Conservation (phyloP, 2,888 invertebrate genomes). For the Apodemia duryi region DNA sequence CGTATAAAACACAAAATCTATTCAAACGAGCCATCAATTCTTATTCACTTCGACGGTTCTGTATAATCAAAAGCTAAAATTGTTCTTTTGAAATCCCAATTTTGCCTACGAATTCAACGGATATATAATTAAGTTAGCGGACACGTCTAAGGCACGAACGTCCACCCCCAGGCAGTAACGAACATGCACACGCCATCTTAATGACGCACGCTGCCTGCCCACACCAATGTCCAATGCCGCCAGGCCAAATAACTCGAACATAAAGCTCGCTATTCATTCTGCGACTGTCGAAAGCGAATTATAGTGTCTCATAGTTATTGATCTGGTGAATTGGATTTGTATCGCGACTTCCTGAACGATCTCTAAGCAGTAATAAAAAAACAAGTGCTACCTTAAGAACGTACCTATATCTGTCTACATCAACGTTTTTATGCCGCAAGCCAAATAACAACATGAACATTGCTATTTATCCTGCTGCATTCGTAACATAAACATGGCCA, state of each 20-base stretch:
- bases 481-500: too few relatives aligned
- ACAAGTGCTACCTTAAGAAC: too few relatives aligned
- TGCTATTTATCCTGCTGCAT: too few relatives aligned
- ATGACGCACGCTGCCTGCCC: slow-evolving; percentile 45
- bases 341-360: not conserved
- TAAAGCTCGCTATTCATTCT: slow-evolving; percentile 39
- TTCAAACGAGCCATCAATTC: not conserved
- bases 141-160: slow-evolving; percentile 45
- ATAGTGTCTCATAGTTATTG: too few relatives aligned
- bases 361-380: too few relatives aligned
- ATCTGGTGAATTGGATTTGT: too few relatives aligned
- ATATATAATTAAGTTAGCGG: slow-evolving; percentile 55
- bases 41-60: not conserved
- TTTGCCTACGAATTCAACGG: slow-evolving; percentile 14
- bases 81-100: slow-evolving; percentile 6
- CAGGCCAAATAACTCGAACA: slow-evolving; percentile 39
- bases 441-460: too few relatives aligned
- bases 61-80: slow-evolving; percentile 8
- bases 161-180: slow-evolving; percentile 33
- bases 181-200: slow-evolving; percentile 63
- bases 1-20: not conserved
- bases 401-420: too few relatives aligned
- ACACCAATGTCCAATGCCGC: slow-evolving; percentile 37
- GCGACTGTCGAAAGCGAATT: not conserved
- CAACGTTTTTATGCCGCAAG: too few relatives aligned